Percentiles rank a stretch among this genome's conserved stretches.
phyloP scores from a whole-genome alignment of 2,797 vertebrate species.

The Alcedo quadribrachys region DNA sequence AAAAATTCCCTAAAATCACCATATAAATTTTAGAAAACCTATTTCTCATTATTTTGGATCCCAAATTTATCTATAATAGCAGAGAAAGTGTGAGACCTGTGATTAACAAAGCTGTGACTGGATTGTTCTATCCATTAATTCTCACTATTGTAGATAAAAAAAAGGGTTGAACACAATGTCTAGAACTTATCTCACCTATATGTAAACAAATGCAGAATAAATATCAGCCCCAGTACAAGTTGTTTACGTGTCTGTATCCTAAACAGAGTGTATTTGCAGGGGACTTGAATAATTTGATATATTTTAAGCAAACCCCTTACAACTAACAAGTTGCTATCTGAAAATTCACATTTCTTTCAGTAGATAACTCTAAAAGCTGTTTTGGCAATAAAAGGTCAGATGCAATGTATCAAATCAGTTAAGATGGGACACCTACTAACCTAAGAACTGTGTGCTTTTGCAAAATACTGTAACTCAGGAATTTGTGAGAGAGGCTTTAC shows the following conservation, averaged over 20 bases:
- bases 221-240: neutral
- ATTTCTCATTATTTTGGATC: neutral
- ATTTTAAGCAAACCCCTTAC: neutral
- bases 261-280: neutral
- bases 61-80: neutral
- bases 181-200: neutral
- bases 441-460: neutral
- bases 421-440: neutral
- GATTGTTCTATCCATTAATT: neutral
- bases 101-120: neutral
- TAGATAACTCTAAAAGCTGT: neutral
- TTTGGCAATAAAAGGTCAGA: neutral
- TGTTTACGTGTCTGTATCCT: neutral
- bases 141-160: neutral
- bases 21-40: neutral
- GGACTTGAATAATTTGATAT: neutral
- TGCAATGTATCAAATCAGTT: neutral
- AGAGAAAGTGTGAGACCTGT: neutral
- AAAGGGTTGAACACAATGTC: accelerated
- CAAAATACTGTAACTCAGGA: neutral
- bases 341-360: neutral
- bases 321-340: neutral
- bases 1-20: neutral
- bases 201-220: neutral
- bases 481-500: neutral